Evolutionary conservation across 53 echinoderm and acorn worm genomes (phyloP), one percentile per base, ranked within the genome.

Genomic region (Hippasteria phrygiana): DNA sequence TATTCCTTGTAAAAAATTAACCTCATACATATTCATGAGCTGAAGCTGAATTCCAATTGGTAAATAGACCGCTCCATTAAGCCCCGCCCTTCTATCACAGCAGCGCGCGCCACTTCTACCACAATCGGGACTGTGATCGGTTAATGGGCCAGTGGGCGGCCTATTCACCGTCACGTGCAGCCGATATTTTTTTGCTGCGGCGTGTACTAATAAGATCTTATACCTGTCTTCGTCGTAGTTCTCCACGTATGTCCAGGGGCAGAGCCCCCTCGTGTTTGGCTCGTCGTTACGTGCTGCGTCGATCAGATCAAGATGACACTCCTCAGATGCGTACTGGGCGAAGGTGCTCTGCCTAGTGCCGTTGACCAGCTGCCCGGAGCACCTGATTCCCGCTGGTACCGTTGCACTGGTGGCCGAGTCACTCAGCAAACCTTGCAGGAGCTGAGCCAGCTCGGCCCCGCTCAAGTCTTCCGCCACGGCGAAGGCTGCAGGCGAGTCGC

Each of bases 231-330:
- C 14, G 18, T 87, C 62, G 43, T 4, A 9, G 74, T 87, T 42
- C 29, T 87, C 62, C 41, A 87, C 45, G 48, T 74, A 56, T 43
- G 55, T 74, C 87, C 87, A 87, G 4, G 87, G 87, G 51, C 87
- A 87, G 8, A 87, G 73, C 5, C 87, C 74, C 48, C 87, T 29
- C 1, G 74, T 43, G 26, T 74, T 87, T 2, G 47, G 24, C 0
- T 47, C 0, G 5, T 8, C 3, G 75, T 48, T 48, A 50, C 31
- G 8, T 32, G 16, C 3, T 1, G 47, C 2, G 33, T 28, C 14
- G 1, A 75, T 28, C 47, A 28, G 75, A 1, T 0, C 72, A 12
- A 1, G 41, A 8, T 27, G 50, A 17, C 74, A 74, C 17, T 6
- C 5, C 31, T 75, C 29, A 4, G 75, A 50, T 9, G 75, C 26